Evolutionary conservation across 2,797 vertebrate species (phyloP).

Genomic region (Oceanodroma leucorhoa): DNA sequence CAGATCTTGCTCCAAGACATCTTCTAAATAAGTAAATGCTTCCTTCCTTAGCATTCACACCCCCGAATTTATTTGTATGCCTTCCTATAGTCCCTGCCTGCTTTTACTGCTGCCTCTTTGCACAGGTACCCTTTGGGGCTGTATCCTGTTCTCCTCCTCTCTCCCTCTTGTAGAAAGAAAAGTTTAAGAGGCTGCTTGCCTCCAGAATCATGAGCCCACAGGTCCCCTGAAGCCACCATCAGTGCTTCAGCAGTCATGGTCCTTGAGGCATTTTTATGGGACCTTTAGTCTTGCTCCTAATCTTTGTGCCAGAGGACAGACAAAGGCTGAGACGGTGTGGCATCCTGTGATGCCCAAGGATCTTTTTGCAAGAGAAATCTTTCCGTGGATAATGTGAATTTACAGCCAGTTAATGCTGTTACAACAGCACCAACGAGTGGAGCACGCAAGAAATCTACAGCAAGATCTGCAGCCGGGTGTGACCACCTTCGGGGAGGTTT

Average conservation of each 20-base stretch:
- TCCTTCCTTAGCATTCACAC: not conserved
- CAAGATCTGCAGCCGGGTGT: not conserved
- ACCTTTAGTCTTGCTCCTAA: not conserved
- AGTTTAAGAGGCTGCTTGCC: not conserved
- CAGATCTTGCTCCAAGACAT: not conserved
- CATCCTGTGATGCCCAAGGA: not conserved
- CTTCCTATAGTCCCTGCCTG: not conserved
- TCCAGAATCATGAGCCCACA: not conserved
- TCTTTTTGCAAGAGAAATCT: not conserved
- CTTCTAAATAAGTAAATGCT: not conserved
- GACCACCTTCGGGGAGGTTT: accelerated
- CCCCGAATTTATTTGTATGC: not conserved
- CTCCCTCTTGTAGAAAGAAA: not conserved
- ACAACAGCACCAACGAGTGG: not conserved
- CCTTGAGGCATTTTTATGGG: not conserved
- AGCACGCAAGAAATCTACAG: not conserved
- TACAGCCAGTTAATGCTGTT: not conserved
- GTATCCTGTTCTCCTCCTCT: not conserved
- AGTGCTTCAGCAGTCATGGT: not conserved
- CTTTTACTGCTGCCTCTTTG: not conserved
- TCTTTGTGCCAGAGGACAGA: not conserved
- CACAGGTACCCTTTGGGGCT: not conserved
- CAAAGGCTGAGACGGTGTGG: not conserved
- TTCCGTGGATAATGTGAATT: not conserved
- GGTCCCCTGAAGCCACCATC: not conserved